Evolutionary conservation across 2,888 invertebrate genomes (phyloP).

Genomic region (Sclerodermus sp.): DNA sequence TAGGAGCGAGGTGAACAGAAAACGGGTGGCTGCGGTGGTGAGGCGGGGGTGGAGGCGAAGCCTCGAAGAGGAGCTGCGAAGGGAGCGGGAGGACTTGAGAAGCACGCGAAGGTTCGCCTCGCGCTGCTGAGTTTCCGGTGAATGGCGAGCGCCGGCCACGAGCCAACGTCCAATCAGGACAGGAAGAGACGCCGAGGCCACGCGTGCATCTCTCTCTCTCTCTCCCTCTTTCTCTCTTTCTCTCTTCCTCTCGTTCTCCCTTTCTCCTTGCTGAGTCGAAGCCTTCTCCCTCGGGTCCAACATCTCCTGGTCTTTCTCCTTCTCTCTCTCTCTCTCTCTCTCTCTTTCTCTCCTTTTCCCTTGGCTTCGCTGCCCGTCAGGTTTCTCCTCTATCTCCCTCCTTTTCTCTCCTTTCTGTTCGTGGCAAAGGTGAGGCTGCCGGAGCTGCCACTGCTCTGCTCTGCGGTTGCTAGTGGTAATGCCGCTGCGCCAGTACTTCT

Average conservation of each 20-base stretch:
- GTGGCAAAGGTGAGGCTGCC: conserved; percentile 25
- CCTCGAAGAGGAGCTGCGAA: conserved; percentile 13
- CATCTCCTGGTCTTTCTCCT: no score
- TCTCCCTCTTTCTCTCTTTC: conserved; percentile 13
- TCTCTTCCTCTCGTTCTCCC: conserved; percentile 7
- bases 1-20: conserved; percentile 2
- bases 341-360: conserved; percentile 9
- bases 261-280: conserved; percentile 2
- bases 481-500: no score
- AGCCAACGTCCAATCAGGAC: conserved; percentile 57
- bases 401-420: conserved; percentile 7
- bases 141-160: conserved; percentile 55
- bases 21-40: no score
- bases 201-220: conserved; percentile 42
- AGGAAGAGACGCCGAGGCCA: conserved; percentile 52
- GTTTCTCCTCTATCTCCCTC: conserved; percentile 5
- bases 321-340: neutral
- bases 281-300: neutral
- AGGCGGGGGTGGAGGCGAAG: conserved; percentile 5
- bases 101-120: conserved; percentile 15
- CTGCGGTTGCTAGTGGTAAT: no score
- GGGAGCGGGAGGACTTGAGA: conserved; percentile 10
- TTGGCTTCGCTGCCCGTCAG: conserved; percentile 11
- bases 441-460: neutral
- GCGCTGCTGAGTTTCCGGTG: conserved; percentile 44